Conservation (phyloP, 2,888 invertebrate species). For the Automeris io region DNA sequence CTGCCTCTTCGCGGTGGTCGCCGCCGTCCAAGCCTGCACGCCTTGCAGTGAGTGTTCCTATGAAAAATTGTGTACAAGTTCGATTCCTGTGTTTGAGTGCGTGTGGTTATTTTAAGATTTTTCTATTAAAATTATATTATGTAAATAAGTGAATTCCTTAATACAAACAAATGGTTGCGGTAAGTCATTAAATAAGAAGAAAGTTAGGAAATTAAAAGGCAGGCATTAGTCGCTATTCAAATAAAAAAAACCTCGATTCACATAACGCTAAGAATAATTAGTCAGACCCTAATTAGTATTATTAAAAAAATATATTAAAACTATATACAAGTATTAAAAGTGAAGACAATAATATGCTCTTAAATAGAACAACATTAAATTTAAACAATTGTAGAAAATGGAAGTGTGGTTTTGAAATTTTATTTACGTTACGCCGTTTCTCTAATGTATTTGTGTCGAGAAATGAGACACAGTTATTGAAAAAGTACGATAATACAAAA, state of each 20-base stretch:
- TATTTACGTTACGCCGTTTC: no score
- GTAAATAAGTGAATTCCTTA: constrained; percentile 3
- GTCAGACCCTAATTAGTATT: background rate
- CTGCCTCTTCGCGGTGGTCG: constrained; percentile 52
- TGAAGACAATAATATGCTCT: no score
- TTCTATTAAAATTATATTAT: background rate
- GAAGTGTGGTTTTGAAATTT: no score
- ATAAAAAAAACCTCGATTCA: background rate
- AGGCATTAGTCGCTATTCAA: background rate
- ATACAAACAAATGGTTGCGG: constrained; percentile 8
- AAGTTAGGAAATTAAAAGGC: no score
- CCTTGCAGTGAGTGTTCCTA: constrained; percentile 67
- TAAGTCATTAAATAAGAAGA: constrained; percentile 5
- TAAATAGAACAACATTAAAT: no score
- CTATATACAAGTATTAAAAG: no score
- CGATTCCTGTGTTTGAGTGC: constrained; percentile 2
- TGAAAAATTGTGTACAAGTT: constrained; percentile 6
- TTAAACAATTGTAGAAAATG: no score
- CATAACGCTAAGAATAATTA: background rate
- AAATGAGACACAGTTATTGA: no score
- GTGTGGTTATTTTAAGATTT: background rate
- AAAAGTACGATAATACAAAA: no score
- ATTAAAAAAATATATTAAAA: constrained; percentile 27
- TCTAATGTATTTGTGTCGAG: no score
- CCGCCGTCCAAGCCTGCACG: constrained; percentile 54